Base-by-base conservation (phyloP, 2,888 invertebrate genomes). In the Sphaeridia pumilis region DNA sequence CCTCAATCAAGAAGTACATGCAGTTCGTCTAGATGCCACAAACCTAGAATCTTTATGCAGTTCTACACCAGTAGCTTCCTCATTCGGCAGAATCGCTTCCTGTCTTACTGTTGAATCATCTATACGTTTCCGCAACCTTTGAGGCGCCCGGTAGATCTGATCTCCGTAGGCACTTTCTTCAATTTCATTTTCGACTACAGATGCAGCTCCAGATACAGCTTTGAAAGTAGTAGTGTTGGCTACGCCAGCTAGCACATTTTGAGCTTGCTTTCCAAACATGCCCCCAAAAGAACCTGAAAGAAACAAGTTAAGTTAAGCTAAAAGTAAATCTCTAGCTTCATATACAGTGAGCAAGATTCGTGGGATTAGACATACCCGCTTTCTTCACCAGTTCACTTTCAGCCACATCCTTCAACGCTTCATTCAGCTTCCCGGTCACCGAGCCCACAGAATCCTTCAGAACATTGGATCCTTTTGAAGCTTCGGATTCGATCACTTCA, bases 321-420 rank as follows among this genome's bases (percentile, higher is more conserved):
- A 31, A 20, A n/a, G 7, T 20, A n/a, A n/a, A n/a, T n/a, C n/a
- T n/a, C n/a, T n/a, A n/a, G 10, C 10, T 41, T 12, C 34, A 14
- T 26, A 49, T 20, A 42, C 4, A 2, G 2, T 2, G 21, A 42
- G 25, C 26, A 26, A 21, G 17, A 14, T 5, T n/a, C 4, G 12
- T 28, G 10, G 22, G 17, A 14, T 14, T 21, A 21, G 5, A 5
- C 14, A 69, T 68, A 73, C 82, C 81, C 55, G 92, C 88, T 74
- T 89, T 95, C 72, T 86, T 92, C 0, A 87, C 92, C 61, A 95
- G 76, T 57, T 97, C 94, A 5, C 87, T 83, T 74, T 94, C 92
- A 66, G 89, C 80, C 0, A 92, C 93, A 70, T 97, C 95, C 67
- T 93, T 90, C 1, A 95, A 68, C 1, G 84, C 88, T 74, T 86